Evolutionary conservation across 2,113 vertebrate genomes (phyloP), one percentile per base, ranked within the genome.

Genomic region (Pionites leucogaster): DNA sequence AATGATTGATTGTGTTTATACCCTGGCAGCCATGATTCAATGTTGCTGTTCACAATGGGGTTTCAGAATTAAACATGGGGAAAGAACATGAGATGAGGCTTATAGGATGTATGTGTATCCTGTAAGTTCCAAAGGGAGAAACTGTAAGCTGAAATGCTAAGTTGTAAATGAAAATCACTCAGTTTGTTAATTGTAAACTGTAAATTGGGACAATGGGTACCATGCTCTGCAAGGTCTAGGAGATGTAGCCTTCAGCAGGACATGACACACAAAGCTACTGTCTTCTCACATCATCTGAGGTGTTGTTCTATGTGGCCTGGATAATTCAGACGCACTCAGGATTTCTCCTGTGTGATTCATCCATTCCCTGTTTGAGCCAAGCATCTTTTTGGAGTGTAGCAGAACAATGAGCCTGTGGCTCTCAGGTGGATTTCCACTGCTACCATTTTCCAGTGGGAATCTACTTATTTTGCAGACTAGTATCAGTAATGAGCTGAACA

Each of bases 401-500:
- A 77, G 37, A 95, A 16, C 16, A 64, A 31, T 46, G 52, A 64
- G 57, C 41, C 23, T 1, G 2, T 29, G 53, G n/a, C 42, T 87
- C 74, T 82, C 67, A 76, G 67, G 76, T 41, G 71, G 68, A 29
- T 86, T 92, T 70, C 62, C 81, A 75, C 59, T 9, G n/a, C 57
- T 95, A 42, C 82, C 11, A 3, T 82, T 91, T 91, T 84, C 95
- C 91, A 63, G 42, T 39, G 84, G 79, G 86, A 95, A 95, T 78
- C 69, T 52, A 44, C 77, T 96, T 82, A 68, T 94, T 94, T 92
- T 50, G 8, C 91, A 94, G 64, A 82, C 72, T 16, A 41, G 75
- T 88, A 55, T 88, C 80, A 80, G 79, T 77, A 93, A 94, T 53
- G 81, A 94, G 84, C 81, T 60, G 63, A 93, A 85, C 5, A 31